Conservation (phyloP, 2,797 vertebrate species). For the Pogonophryne albipinna region DNA sequence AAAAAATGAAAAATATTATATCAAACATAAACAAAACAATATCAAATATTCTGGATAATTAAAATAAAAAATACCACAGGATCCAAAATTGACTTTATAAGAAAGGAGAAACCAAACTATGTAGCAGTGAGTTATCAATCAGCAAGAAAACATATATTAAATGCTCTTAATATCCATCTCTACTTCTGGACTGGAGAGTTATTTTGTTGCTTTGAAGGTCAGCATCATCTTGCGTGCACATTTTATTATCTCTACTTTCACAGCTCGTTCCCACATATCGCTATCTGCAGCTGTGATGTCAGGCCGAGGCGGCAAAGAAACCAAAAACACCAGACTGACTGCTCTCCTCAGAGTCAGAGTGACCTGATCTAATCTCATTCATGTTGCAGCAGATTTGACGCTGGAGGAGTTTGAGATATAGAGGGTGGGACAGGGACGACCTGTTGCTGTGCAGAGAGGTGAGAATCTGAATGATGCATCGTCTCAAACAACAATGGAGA, state of each 20-base stretch:
- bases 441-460: not conserved
- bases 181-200: no score
- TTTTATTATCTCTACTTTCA: not conserved
- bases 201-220: not conserved
- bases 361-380: constrained; percentile 23
- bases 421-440: not conserved
- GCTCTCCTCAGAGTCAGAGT: constrained; percentile 45
- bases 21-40: no score
- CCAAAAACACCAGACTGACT: constrained; percentile 43
- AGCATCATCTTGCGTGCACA: not conserved
- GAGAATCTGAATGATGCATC: no score
- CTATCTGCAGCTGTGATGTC: constrained; percentile 45
- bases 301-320: not conserved
- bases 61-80: no score
- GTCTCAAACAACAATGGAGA: no score
- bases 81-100: no score
- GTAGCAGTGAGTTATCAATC: no score
- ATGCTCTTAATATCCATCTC: not conserved
- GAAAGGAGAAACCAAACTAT: no score
- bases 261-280: constrained; percentile 8
- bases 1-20: no score
- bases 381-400: constrained; percentile 14
- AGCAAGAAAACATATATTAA: not conserved
- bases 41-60: no score
- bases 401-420: not conserved